Conservation (phyloP, 2,113 vertebrate species). For the Podocnemis expansa region DNA sequence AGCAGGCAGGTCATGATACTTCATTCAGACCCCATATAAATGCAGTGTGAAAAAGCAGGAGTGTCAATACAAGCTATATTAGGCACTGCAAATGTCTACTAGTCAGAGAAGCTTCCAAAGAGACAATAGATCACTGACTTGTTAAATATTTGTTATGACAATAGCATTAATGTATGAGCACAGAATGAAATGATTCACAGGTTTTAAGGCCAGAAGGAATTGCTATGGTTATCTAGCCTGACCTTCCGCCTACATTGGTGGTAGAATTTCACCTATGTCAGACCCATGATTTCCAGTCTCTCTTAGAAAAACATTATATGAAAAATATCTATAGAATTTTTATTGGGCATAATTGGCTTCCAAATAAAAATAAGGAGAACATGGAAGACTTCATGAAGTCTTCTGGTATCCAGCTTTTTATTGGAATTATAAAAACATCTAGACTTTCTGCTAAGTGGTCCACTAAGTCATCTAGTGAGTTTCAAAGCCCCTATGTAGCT, state of each 20-base stretch:
- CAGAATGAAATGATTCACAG: background rate
- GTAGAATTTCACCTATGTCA: background rate
- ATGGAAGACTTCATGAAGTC: background rate
- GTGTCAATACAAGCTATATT: background rate
- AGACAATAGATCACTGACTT: background rate
- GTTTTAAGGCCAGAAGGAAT: background rate
- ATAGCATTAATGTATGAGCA: background rate
- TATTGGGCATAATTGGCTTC: background rate
- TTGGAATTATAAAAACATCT: background rate
- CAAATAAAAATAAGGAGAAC: background rate
- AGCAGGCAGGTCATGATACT: background rate
- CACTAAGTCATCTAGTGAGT: background rate
- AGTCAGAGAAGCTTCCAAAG: background rate
- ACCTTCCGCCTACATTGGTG: background rate
- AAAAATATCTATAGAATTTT: background rate
- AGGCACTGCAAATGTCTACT: background rate
- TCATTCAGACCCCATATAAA: background rate
- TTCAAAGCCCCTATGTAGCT: background rate
- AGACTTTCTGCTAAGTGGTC: background rate
- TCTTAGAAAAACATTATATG: background rate
- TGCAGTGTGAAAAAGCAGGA: background rate
- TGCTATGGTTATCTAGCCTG: background rate
- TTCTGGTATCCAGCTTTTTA: background rate
- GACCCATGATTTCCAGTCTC: background rate
- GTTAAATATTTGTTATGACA: background rate